Evolutionary conservation across 1,140 invertebrate species (phyloP), one percentile per base, ranked within the genome.

Genomic region (Hesperophylax magnus): DNA sequence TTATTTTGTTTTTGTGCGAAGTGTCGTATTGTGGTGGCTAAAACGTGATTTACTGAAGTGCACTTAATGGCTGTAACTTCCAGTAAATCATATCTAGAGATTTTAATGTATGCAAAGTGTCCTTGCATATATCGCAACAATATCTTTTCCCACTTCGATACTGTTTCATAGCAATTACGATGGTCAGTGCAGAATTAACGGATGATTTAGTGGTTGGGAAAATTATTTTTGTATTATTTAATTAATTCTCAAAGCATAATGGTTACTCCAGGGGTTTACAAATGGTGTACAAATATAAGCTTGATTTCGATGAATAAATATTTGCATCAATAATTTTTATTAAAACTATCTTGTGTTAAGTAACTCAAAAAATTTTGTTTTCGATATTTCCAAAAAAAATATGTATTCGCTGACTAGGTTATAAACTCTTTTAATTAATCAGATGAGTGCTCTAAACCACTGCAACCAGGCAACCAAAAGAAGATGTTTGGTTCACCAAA

Each of bases 71-170:
- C 17, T 52, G 67, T 5, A 34, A 22, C 7, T 11, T 22, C 18
- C 67, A 18, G 47, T 71, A 71, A 71, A 71, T 71, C 67, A 52
- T 24, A 47, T 18, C 67, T 71, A 52, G 60, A 9, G 67, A 6
- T 71, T 47, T 39, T 71, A 71, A 71, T 71, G n/a, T 71, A 71
- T 71, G 67, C 67, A 71, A 71, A 47, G 67, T 71, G 67, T 71
- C 67, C 67, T 52, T 71, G 34, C 67, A 47, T 71, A 71, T 11
- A 65, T 52, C 34, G 18, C 22, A 18, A 14, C 17, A 18, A 34
- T 47, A 20, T 34, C 67, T n/a, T 15, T 34, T 71, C 9, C 17
- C 67, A 47, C 15, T 34, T 47, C 61, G 24, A 71, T 47, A n/a
- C 34, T n/a, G 17, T 31, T 71, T 17, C 14, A 52, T 5, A 71